Base-by-base conservation (phyloP, 2,113 vertebrate species). In the Proterorhinus semilunaris region DNA sequence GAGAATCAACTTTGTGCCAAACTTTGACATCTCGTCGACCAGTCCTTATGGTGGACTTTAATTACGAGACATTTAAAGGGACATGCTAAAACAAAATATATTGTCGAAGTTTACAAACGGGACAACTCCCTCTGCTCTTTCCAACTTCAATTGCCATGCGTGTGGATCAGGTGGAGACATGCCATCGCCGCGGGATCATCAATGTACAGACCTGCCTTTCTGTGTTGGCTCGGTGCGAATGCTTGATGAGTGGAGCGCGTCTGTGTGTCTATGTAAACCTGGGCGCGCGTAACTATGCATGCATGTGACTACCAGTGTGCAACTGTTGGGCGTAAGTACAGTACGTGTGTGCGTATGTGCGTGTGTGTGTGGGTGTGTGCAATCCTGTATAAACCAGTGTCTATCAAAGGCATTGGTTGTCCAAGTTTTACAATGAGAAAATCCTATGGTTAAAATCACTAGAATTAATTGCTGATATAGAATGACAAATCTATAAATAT, bases 161-260 rank as follows among this genome's bases (percentile, higher is more conserved):
- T 90, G 91, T 87, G 82, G 78, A 86, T 87, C 78, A 86, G 89
- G 87, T 89, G 86, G 87, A 85, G 79, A 86, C 70, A 76, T 90
- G 83, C 69, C 90, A 87, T 79, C 78, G 80, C 79, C 80, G 76
- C 4, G 83, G 80, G 82, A 87, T 83, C 64, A 66, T 91, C 87
- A 90, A 91, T 94, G 90, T 93, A 91, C 85, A 93, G 91, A 90
- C 84, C 90, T 88, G 87, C 91, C 89, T 91, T 86, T 91, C 78
- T 76, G 74, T 91, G 89, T 91, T 87, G 83, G 87, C 85, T 88
- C 87, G 91, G 86, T 88, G 83, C 83, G 75, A 43, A 45, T 8
- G 71, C 53, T 63, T 59, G 43, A 36, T 43, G 45, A 9, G 27
- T 57, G 74, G 54, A 58, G 27, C n/a, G 54, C 21, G 57, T 12